Base-by-base conservation (phyloP, 2,888 invertebrate species). In the Scrobipalpa atriplicella region DNA sequence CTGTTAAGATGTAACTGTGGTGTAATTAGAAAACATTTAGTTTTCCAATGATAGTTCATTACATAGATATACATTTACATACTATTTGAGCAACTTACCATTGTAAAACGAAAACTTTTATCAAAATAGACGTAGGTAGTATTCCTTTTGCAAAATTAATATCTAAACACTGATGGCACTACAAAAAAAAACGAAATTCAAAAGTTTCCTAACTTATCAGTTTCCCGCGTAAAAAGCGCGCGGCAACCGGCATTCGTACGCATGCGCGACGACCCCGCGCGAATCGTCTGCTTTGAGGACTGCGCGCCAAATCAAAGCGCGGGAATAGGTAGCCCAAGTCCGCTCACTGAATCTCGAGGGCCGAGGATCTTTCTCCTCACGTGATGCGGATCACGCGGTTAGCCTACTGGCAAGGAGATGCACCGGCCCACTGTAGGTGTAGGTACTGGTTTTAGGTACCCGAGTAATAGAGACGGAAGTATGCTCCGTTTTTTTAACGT, bases 211-310 rank as follows among this genome's bases (percentile, higher is more conserved):
- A 21, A 56, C 36, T 21, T 56, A 6, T 56, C 36, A 62, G 69
- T 75, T 87, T 86, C 85, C 83, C 88, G 86, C 84, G 54, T 78
- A 79, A 85, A 82, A 78, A 64, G 58, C 65, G 71, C 69, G 68
- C 68, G 68, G 66, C 65, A 62, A 70, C 71, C 72, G 70, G 58
- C 65, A 64, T 60, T 66, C 67, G 69, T 72, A 79, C 83, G 85
- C 87, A 86, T 83, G 89, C 85, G 88, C 86, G 77, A 80, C 74
- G 80, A 10, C 18, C 39, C 47, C 43, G 21, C 72, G 67, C 72
- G 71, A 64, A 67, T 58, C 58, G 58, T 56, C 54, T 56, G 43
- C 16, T 29, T 29, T 52, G 38, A 21, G 43, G 21, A 56, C 60
- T 29, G 65, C 21, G 60, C 60, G 19, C 38, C 16, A 56, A 52